Base-by-base conservation (phyloP, 2,797 vertebrate genomes). In the Columba guinea region DNA sequence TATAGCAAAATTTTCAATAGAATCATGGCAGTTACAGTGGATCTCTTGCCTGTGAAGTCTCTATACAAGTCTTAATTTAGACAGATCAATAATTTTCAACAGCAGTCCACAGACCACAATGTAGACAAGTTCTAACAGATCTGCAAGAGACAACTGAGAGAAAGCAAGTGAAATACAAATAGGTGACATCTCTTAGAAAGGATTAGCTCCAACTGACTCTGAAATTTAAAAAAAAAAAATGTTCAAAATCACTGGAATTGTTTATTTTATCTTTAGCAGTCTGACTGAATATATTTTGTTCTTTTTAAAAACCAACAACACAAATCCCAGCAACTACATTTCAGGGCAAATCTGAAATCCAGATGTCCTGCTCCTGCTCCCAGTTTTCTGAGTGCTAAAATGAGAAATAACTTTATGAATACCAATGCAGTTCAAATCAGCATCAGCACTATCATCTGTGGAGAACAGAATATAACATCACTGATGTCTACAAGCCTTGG, bases 291-390 rank as follows among this genome's bases (percentile, higher is more conserved):
- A 9, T 67, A 44, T 73, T 67, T 79, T 37, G 11, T 63, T 34
- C 41, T 28, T 35, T 80, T 44, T 28, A 64, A 75, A 93, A 91
- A 80, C 4, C 24, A 86, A 23, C 8, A 78, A 2, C 41, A 90
- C 21, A 93, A 77, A 84, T 67, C 11, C 51, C 62, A 87, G 22
- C 11, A 89, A 53, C 32, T 21, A 73, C 22, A 64, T 76, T 76
- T 87, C 88, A 83, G 64, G 11, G 10, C 68, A 93, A 87, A 83
- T 52, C 53, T 87, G 59, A 95, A 95, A 39, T 64, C 81, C 89
- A 95, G 93, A 95, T 87, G 78, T 84, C 82, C 68, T 85, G 81
- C 68, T 93, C 34, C 64, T 87, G 52, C 56, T 95, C 79, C 84
- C 84, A 90, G 68, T 75, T 89, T 71, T 92, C 30, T 20, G 35